A percentile compares a stretch with the other conserved stretches of the same genome.
These are phyloP conservation scores for Megaustenia siamemsis DNA, from an alignment of 2,888 invertebrate species.

Conservation along the genomic window DNA sequence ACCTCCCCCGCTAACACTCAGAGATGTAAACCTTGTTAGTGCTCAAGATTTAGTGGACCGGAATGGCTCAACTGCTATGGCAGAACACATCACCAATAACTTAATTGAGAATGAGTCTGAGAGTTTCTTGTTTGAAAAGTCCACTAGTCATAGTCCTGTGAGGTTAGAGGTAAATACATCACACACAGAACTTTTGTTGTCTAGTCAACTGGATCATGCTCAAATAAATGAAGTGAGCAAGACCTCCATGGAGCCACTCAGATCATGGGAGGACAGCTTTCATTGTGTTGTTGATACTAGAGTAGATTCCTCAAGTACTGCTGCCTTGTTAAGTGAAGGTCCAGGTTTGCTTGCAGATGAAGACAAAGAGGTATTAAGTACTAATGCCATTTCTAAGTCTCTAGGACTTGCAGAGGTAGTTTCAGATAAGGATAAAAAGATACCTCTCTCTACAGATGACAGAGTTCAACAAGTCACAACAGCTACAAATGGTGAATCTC, in stretches of 20 bases:
- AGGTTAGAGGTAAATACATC: background rate
- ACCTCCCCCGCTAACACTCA: slow-evolving; percentile 46
- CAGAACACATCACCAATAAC: background rate
- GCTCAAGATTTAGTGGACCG: slow-evolving; percentile 39
- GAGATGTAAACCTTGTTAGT: slow-evolving; percentile 25
- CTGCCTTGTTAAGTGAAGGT: slow-evolving; percentile 31
- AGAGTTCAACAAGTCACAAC: too few species aligned
- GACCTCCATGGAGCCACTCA: slow-evolving; percentile 18
- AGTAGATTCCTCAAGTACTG: background rate
- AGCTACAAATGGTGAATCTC: background rate
- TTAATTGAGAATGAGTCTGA: background rate
- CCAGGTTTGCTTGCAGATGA: slow-evolving; percentile 35
- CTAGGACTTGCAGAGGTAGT: slow-evolving; percentile 10
- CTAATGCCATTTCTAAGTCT: slow-evolving; percentile 31
- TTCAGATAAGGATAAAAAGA: background rate
- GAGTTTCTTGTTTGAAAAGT: background rate
- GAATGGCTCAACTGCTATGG: background rate
- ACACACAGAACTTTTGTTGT: background rate
- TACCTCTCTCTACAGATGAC: background rate
- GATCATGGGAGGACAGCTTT: slow-evolving; percentile 11
- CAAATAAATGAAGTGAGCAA: background rate
- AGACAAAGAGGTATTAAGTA: slow-evolving; percentile 21
- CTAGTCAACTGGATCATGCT: background rate
- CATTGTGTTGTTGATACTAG: background rate
- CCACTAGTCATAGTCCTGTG: background rate